phyloP scores from a whole-genome alignment of 2,888 invertebrate genomes.

The Caenorhabditis panamensis region DNA sequence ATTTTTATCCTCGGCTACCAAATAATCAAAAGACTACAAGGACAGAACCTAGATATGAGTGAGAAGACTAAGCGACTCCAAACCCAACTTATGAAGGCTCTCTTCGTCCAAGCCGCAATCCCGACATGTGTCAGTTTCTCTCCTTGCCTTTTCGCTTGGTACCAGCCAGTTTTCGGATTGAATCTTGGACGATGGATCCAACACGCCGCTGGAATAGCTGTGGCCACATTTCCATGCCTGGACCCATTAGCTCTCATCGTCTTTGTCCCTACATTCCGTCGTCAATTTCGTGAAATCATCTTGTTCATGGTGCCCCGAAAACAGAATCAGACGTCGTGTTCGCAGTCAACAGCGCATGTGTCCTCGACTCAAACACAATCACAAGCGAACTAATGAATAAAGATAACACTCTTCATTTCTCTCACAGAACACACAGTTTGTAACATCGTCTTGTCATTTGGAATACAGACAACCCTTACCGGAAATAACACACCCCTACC shows the following conservation, averaged over 20 bases:
- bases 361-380: neutral
- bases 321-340: neutral
- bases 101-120: conserved; percentile 22
- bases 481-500: conserved; percentile 1
- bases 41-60: conserved; percentile 22
- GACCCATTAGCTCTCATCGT: conserved; percentile 32
- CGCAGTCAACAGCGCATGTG: neutral
- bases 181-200: conserved; percentile 29
- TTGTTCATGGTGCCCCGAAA: conserved; percentile 1
- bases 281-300: neutral
- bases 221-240: conserved; percentile 19
- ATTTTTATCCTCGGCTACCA: conserved; percentile 26
- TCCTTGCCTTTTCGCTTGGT: conserved; percentile 29
- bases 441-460: no score
- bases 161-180: conserved; percentile 19
- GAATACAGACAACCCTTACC: neutral
- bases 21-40: conserved; percentile 5
- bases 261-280: conserved; percentile 27
- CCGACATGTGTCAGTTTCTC: conserved; percentile 31
- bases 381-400: no score
- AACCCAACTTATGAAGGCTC: conserved; percentile 31
- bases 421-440: no score
- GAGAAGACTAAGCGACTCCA: conserved; percentile 27
- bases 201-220: conserved; percentile 16
- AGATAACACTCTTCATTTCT: no score